Evolutionary conservation across 2,113 vertebrate genomes (phyloP).

Genomic region (Bambusicola thoracicus): DNA sequence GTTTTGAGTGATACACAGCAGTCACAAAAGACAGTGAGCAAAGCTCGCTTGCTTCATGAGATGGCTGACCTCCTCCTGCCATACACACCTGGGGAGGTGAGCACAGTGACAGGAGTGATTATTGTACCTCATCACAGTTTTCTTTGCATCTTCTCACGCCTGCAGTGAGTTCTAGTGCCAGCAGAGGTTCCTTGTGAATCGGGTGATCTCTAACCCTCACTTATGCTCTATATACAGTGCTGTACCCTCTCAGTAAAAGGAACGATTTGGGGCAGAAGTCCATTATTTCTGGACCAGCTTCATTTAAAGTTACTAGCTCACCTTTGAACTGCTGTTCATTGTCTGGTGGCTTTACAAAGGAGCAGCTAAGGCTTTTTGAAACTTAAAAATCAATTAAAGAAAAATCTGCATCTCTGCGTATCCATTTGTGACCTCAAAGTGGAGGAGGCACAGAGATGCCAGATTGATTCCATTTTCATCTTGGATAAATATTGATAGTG

Average conservation of each 20-base stretch:
- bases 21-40: not conserved
- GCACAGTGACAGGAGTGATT: not conserved
- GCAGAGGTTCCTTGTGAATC: not conserved
- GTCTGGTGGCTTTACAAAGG: not conserved
- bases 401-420: not conserved
- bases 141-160: not conserved
- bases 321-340: slow-evolving; percentile 29
- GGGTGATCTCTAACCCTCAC: not conserved
- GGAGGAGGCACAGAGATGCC: not conserved
- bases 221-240: not conserved
- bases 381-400: slow-evolving; percentile 46
- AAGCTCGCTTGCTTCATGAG: not conserved
- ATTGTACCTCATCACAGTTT: not conserved
- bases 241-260: not conserved
- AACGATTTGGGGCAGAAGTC: slow-evolving; percentile 4
- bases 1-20: not conserved
- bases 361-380: not conserved
- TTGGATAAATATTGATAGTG: slow-evolving; percentile 33
- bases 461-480: slow-evolving; percentile 10
- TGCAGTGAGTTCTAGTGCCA: not conserved
- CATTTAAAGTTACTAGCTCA: slow-evolving; percentile 15
- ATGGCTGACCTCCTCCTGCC: not conserved
- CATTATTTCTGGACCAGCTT: not conserved
- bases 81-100: rapidly evolving
- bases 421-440: slow-evolving; percentile 23